Base-by-base conservation (phyloP, 1,140 invertebrate genomes). In the Drosophila santomea region DNA sequence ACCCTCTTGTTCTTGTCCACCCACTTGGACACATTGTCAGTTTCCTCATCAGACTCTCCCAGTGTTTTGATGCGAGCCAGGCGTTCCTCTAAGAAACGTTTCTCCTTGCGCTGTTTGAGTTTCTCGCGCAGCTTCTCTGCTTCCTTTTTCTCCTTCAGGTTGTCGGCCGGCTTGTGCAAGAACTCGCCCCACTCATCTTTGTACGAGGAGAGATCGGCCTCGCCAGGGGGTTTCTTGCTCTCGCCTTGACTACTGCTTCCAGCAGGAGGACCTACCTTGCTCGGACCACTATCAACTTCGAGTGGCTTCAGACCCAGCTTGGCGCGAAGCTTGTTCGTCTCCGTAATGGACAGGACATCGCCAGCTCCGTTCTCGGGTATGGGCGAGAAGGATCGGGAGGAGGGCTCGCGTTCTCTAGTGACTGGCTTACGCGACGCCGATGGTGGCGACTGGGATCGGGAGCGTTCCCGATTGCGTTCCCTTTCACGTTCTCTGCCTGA, bases 251-350 rank as follows among this genome's bases (percentile, higher is more conserved):
- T 74, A 15, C 47, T 57, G 52, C 61, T 75, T 8, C 52, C 50
- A 1, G 85, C n/a, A 1, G 79, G 12, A 14, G 71, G 32, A 1
- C 76, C 17, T 5, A 74, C 50, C 59, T 91, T 86, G 44, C 50
- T 82, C 45, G 71, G 91, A 43, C 80, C 93, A 48, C 80, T 81
- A 56, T 94, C 93, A 5, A 97, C 93, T 85, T 98, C 96, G 2
- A 99, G 93, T 5, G 98, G 98, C 91, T 98, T 98, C 2, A 99
- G 93, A 3, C 98, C 98, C 14, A 99, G 94, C 91, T 99, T 98
- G 6, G 97, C 97, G 89, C 98, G 94, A 0, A 99, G 92, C 84
- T 96, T 97, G 93, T 99, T 99, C 15, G 98, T 98, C 91, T 98
- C 97, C 79, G 97, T 96, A 80, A 98, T 96, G 4, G 97, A 98